Evolutionary conservation across 2,888 invertebrate genomes (phyloP).

Genomic region (Watsonalla cultraria): DNA sequence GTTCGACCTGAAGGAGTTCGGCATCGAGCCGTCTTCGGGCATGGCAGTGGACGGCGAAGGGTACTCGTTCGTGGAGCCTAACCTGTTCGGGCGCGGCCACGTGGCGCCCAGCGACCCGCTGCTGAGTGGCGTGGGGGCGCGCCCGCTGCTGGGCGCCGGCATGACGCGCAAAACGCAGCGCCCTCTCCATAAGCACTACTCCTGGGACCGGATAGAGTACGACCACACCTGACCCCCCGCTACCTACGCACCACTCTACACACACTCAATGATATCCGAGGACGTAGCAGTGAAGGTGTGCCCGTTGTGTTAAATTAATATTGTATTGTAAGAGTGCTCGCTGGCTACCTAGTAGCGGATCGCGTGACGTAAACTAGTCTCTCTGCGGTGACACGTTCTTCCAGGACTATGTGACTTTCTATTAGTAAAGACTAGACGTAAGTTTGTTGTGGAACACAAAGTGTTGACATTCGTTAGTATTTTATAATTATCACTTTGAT

Average conservation of each 20-base stretch:
- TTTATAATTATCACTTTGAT: slow-evolving; percentile 36
- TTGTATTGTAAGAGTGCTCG: slow-evolving; percentile 10
- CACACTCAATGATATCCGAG: slow-evolving; percentile 4
- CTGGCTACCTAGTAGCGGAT: slow-evolving; percentile 40
- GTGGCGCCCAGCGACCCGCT: slow-evolving; percentile 84
- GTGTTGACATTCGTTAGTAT: slow-evolving; percentile 54
- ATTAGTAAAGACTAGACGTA: slow-evolving; percentile 39
- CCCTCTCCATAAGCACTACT: slow-evolving; percentile 81
- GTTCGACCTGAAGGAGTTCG: slow-evolving; percentile 81
- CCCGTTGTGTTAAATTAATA: background rate
- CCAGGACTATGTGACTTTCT: slow-evolving; percentile 48
- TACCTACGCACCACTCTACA: slow-evolving; percentile 3
- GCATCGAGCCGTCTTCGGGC: slow-evolving; percentile 80
- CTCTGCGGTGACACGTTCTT: slow-evolving; percentile 55
- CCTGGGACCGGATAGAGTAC: slow-evolving; percentile 89
- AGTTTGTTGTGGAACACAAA: slow-evolving; percentile 53
- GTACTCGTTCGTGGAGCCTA: slow-evolving; percentile 68
- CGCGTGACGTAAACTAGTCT: slow-evolving; percentile 51
- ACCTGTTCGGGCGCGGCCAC: slow-evolving; percentile 69
- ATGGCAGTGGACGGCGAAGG: slow-evolving; percentile 76
- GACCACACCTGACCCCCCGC: slow-evolving; percentile 78
- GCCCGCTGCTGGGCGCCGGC: slow-evolving; percentile 83
- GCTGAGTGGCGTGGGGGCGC: slow-evolving; percentile 81
- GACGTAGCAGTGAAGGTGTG: background rate
- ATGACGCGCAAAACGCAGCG: slow-evolving; percentile 79